phyloP scores from a whole-genome alignment of 2,113 vertebrate species.

The Neopipo cinnamomea region DNA sequence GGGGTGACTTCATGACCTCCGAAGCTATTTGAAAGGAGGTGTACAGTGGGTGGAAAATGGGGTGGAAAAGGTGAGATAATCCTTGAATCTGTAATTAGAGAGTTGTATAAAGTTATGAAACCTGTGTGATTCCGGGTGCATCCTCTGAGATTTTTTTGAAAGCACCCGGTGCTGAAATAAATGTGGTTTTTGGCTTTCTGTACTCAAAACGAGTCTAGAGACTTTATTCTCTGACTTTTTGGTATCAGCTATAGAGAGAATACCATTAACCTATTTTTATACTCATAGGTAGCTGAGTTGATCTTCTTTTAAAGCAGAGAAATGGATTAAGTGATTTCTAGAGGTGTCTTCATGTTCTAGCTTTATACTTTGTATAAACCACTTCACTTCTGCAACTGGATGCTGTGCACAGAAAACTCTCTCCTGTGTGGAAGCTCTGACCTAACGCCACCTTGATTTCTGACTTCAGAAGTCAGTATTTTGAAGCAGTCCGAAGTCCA shows the following conservation, averaged over 20 bases:
- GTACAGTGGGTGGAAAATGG: too few relatives aligned
- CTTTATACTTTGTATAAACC: background rate
- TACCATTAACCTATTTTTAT: background rate
- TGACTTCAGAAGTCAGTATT: background rate
- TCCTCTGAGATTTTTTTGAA: too few relatives aligned
- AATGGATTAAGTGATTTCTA: background rate
- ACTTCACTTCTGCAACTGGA: background rate
- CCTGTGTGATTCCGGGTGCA: too few relatives aligned
- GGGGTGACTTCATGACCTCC: too few relatives aligned
- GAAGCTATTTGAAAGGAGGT: too few relatives aligned
- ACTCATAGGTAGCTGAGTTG: background rate
- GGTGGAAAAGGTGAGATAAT: too few relatives aligned
- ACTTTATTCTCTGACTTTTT: too few relatives aligned
- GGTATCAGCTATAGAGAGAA: background rate
- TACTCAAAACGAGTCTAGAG: too few relatives aligned
- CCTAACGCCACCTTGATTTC: rapidly evolving
- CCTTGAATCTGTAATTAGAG: too few relatives aligned
- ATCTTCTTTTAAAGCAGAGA: background rate
- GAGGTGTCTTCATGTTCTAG: background rate
- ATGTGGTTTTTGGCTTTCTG: too few relatives aligned
- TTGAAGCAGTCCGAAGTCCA: background rate
- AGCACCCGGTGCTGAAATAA: too few relatives aligned
- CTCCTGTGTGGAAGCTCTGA: background rate
- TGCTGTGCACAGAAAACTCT: background rate
- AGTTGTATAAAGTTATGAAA: too few relatives aligned